These are phyloP conservation scores for Eupeodes corollae DNA, from an alignment of 1,140 invertebrate species.

Conservation along the genomic window DNA sequence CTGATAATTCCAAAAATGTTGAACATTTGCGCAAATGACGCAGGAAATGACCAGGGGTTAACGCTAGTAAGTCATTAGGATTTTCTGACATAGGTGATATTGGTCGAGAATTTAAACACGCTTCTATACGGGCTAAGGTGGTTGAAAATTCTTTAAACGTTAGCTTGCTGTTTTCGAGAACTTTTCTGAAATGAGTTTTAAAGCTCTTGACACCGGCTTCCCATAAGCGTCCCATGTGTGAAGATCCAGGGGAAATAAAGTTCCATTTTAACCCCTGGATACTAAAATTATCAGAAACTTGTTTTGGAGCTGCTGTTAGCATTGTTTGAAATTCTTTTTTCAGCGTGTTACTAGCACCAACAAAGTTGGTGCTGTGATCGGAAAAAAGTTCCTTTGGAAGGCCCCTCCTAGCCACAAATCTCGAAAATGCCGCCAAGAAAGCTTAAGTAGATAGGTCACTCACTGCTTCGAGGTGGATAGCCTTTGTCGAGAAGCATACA, in stretches of 20 bases:
- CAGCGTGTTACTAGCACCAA: conserved; percentile 6
- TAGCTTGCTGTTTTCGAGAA: not conserved
- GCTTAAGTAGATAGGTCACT: conserved; percentile 22
- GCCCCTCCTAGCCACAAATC: conserved; percentile 27
- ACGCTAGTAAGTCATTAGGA: too few relatives aligned
- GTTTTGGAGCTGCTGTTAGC: too few relatives aligned
- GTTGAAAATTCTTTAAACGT: not conserved
- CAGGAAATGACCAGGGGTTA: too few relatives aligned
- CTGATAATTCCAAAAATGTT: too few relatives aligned
- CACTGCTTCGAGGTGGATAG: conserved; percentile 25
- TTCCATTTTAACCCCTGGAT: not conserved
- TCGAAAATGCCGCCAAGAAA: conserved; percentile 28
- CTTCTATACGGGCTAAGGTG: too few relatives aligned
- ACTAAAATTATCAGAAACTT: too few relatives aligned
- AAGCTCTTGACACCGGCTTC: too few relatives aligned
- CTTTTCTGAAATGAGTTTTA: not conserved
- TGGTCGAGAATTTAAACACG: too few relatives aligned
- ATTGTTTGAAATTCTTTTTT: too few relatives aligned
- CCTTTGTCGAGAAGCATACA: conserved; percentile 26
- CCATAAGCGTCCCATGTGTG: not conserved
- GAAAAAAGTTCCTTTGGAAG: conserved; percentile 7
- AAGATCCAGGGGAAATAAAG: not conserved
- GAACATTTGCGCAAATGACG: too few relatives aligned
- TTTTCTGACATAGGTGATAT: too few relatives aligned
- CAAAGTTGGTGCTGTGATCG: conserved; percentile 19